A percentile compares a stretch with the other conserved stretches of the same genome.
These are phyloP conservation scores for Dicerorhinus sumatrensis DNA, from an alignment of 2,113 vertebrate species.

Conservation along the genomic window DNA sequence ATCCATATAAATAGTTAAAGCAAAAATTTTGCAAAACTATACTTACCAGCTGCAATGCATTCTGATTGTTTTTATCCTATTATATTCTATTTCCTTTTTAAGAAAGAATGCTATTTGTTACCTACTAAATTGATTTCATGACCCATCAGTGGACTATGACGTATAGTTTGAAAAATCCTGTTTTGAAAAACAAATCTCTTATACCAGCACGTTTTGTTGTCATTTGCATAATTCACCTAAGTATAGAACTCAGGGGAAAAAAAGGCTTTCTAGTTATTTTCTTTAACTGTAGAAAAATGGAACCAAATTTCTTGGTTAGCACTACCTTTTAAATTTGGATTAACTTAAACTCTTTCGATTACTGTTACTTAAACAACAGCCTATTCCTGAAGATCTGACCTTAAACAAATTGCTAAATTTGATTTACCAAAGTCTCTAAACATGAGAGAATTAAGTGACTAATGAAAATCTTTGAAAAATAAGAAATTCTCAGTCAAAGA, in stretches of 20 bases:
- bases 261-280: constrained; percentile 3
- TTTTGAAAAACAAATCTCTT: constrained; percentile 9
- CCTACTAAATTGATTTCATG: neutral
- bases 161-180: neutral
- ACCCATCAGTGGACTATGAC: neutral
- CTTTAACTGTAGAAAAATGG: constrained; percentile 22
- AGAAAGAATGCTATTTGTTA: constrained; percentile 8
- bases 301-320: constrained; percentile 1
- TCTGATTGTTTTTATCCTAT: constrained; percentile 9
- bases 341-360: constrained; percentile 66
- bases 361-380: fast-evolving
- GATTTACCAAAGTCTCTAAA: constrained; percentile 59
- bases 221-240: neutral
- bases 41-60: neutral
- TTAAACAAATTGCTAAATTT: neutral
- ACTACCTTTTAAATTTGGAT: constrained; percentile 48
- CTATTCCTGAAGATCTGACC: constrained; percentile 48
- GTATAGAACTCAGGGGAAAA: neutral
- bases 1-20: neutral
- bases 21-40: constrained; percentile 24
- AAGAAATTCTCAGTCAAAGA: neutral
- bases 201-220: neutral
- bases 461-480: constrained; percentile 9
- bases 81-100: neutral
- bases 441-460: neutral